Conservation (phyloP, 2,113 vertebrate genomes). For the Sylvietta virens region DNA sequence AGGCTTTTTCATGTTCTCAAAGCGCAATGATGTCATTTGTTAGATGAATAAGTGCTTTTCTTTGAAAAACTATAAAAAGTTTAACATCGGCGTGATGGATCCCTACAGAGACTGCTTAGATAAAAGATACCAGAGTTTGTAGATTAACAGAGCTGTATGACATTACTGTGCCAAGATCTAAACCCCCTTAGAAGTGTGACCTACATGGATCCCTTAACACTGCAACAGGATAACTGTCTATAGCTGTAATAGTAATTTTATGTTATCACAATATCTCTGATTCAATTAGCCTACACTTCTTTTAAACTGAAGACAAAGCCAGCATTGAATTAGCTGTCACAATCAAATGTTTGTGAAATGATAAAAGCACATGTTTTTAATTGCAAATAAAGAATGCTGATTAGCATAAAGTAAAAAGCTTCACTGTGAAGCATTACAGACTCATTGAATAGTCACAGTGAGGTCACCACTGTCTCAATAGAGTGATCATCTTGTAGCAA, state of each 20-base stretch:
- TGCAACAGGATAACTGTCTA: neutral
- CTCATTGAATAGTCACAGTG: constrained; percentile 42
- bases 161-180: neutral
- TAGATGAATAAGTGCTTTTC: neutral
- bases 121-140: neutral
- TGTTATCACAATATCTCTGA: neutral
- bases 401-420: constrained; percentile 65
- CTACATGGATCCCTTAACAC: neutral
- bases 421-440: constrained; percentile 38
- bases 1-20: neutral
- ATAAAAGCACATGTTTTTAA: constrained; percentile 62
- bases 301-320: constrained; percentile 53
- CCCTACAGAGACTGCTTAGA: neutral
- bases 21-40: neutral
- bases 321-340: constrained; percentile 62
- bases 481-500: constrained; percentile 53
- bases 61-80: neutral
- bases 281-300: constrained; percentile 30
- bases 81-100: neutral
- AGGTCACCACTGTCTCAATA: constrained; percentile 50
- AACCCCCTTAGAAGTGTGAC: neutral
- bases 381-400: constrained; percentile 46
- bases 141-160: neutral
- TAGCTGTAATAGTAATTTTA: neutral
- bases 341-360: constrained; percentile 71